phyloP scores from a whole-genome alignment of 2,888 invertebrate genomes.

The Gibbula magus region DNA sequence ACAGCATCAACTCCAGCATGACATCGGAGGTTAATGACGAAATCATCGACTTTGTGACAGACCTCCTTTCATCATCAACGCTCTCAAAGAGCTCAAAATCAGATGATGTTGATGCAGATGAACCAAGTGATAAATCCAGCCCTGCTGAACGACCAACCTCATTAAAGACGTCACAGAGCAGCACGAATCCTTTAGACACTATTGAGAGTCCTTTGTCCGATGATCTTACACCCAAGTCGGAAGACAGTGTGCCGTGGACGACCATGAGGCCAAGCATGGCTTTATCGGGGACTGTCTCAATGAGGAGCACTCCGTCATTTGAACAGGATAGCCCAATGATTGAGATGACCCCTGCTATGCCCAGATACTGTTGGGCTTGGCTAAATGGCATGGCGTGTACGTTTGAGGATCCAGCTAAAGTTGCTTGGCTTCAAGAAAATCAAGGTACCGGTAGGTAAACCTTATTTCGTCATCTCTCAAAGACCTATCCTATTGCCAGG shows the following conservation, averaged over 20 bases:
- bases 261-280: constrained; percentile 24
- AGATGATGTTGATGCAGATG: constrained; percentile 12
- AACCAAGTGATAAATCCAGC: neutral
- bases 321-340: constrained; percentile 17
- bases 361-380: constrained; percentile 47
- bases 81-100: constrained; percentile 81
- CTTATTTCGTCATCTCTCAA: no score
- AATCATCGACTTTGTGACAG: constrained; percentile 53
- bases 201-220: neutral
- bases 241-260: constrained; percentile 18
- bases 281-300: constrained; percentile 22
- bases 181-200: neutral
- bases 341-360: constrained; percentile 40
- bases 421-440: constrained; percentile 42
- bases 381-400: constrained; percentile 45
- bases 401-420: constrained; percentile 42
- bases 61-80: constrained; percentile 31
- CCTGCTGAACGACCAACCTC: neutral
- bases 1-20: constrained; percentile 34
- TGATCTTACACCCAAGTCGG: neutral
- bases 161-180: neutral
- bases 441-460: constrained; percentile 11
- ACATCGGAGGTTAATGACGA: constrained; percentile 32
- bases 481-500: no score
- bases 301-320: neutral